These are phyloP conservation scores for Distichodus sexfasciatus DNA, from an alignment of 2,797 vertebrate genomes.

Conservation along the genomic window DNA sequence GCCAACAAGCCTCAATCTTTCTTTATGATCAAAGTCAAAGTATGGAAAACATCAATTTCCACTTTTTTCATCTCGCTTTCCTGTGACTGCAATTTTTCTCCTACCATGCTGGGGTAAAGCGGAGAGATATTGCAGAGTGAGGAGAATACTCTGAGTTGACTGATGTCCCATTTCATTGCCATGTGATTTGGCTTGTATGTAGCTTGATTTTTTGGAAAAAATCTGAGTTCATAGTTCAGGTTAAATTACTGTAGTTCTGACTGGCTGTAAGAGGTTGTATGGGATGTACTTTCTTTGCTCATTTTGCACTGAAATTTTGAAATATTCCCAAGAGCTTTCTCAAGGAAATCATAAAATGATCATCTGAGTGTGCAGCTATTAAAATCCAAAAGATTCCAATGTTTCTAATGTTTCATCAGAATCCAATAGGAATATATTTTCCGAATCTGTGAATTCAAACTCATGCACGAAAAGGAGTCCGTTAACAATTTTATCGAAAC, in stretches of 20 bases:
- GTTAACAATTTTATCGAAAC: no score
- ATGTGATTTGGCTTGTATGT: not conserved
- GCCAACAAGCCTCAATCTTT: not conserved
- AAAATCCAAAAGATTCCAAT: no score
- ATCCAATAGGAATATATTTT: no score
- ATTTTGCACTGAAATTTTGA: no score
- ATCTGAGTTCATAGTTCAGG: not conserved
- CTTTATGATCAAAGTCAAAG: conserved; percentile 2
- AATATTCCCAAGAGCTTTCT: no score
- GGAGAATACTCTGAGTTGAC: not conserved
- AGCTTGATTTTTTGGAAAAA: not conserved
- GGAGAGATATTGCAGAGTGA: not conserved
- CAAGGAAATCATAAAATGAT: no score
- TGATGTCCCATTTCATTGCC: not conserved
- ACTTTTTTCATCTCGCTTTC: conserved; percentile 7
- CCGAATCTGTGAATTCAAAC: no score
- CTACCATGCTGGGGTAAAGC: not conserved
- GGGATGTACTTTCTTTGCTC: no score
- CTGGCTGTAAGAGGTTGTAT: not conserved
- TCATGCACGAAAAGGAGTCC: no score
- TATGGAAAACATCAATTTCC: not conserved
- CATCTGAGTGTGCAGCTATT: no score
- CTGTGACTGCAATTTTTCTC: not conserved
- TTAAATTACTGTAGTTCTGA: not conserved
- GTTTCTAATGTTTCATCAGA: no score